Conservation (phyloP, 2,113 vertebrate species). For the Cygnus buccinator region DNA sequence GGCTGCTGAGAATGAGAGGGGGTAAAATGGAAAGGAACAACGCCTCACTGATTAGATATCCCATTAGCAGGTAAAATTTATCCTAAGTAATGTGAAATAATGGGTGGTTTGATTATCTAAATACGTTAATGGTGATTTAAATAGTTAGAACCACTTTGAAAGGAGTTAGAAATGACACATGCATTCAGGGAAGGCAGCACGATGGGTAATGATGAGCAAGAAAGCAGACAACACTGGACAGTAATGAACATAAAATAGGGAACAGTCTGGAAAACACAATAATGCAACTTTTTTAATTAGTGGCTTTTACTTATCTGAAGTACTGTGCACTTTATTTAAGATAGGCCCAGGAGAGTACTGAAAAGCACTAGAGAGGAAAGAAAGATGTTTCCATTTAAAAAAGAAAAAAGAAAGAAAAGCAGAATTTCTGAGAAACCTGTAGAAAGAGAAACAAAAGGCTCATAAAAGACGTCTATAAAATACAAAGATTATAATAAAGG, state of each 20-base stretch:
- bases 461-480: conserved; percentile 16
- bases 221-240: background rate
- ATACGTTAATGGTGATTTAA: background rate
- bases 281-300: conserved; percentile 12
- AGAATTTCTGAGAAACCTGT: background rate
- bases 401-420: background rate
- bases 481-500: background rate
- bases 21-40: background rate
- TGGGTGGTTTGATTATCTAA: background rate
- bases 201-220: no score
- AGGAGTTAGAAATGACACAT: background rate
- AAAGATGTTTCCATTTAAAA: background rate
- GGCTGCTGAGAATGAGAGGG: background rate
- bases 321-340: background rate
- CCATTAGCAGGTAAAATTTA: background rate
- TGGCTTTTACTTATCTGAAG: background rate
- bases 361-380: background rate
- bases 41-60: background rate
- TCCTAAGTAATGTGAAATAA: background rate
- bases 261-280: background rate
- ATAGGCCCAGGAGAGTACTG: background rate
- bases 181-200: background rate
- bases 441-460: background rate
- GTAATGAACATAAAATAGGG: background rate
- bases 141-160: background rate